These are phyloP conservation scores for Toxostoma redivivum DNA, from an alignment of 2,113 vertebrate species.

Conservation along the genomic window DNA sequence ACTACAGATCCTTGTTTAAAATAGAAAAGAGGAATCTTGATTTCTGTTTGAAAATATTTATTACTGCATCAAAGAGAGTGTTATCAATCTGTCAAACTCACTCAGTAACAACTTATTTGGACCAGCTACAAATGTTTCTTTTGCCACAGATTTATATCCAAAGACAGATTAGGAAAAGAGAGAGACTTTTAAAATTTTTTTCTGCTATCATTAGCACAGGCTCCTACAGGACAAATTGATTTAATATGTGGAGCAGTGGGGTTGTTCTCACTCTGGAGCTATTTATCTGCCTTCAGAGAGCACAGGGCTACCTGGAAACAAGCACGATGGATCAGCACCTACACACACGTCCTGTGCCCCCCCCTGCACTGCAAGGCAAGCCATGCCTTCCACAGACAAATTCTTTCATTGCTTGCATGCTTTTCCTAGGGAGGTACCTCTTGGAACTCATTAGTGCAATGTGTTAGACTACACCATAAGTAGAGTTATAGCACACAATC, in stretches of 20 bases:
- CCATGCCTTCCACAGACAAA: not conserved
- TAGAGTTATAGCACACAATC: not conserved
- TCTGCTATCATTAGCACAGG: not conserved
- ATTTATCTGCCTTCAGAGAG: not conserved
- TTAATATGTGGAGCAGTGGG: slow-evolving; percentile 1
- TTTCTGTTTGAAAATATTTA: slow-evolving; percentile 26
- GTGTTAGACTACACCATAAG: not conserved
- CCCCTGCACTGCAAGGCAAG: not conserved
- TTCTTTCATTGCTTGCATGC: not conserved
- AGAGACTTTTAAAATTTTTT: not conserved
- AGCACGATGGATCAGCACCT: not conserved
- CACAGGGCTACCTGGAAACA: not conserved
- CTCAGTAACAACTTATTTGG: not conserved
- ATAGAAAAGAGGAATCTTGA: not conserved
- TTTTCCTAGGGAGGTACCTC: not conserved
- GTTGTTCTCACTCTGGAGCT: not conserved
- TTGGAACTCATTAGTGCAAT: not conserved
- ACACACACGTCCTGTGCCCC: not conserved
- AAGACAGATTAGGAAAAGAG: not conserved
- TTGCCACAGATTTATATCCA: not conserved
- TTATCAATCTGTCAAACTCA: slow-evolving; percentile 16
- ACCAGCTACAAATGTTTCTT: not conserved
- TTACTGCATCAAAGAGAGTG: not conserved
- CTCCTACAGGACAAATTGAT: not conserved
- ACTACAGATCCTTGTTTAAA: not conserved